Evolutionary conservation across 2,113 vertebrate species (phyloP).

Genomic region (Calypte anna): DNA sequence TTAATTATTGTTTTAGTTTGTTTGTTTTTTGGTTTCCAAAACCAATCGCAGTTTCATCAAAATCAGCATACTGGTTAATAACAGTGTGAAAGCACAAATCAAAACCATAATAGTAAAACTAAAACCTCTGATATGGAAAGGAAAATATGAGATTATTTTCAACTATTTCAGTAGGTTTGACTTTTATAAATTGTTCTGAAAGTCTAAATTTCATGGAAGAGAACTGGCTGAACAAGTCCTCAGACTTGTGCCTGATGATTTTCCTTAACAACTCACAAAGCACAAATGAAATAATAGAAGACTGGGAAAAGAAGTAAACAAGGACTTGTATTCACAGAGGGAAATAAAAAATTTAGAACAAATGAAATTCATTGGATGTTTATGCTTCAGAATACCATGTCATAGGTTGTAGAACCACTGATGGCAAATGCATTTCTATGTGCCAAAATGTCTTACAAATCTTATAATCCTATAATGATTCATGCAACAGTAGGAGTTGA

Average conservation of each 20-base stretch:
- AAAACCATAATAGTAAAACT: neutral
- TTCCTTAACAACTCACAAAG: neutral
- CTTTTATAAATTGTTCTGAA: neutral
- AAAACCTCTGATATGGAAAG: neutral
- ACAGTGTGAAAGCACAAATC: neutral
- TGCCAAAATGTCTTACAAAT: neutral
- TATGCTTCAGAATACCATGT: neutral
- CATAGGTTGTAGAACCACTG: neutral
- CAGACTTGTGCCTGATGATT: neutral
- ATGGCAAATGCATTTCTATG: neutral
- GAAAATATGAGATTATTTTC: neutral
- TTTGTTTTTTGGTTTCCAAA: neutral
- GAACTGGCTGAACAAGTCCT: neutral
- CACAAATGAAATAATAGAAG: neutral
- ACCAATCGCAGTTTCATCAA: accelerated
- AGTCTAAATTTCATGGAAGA: neutral
- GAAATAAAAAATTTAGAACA: neutral
- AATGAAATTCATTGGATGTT: neutral
- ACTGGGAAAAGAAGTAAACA: neutral
- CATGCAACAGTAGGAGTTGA: neutral
- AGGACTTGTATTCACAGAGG: neutral
- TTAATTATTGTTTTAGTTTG: neutral
- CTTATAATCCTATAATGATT: neutral
- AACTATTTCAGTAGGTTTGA: neutral
- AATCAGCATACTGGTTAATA: neutral